Evolutionary conservation across 2,888 invertebrate genomes (phyloP), one percentile per base, ranked within the genome.

Genomic region (Allophyes oxyacanthae): DNA sequence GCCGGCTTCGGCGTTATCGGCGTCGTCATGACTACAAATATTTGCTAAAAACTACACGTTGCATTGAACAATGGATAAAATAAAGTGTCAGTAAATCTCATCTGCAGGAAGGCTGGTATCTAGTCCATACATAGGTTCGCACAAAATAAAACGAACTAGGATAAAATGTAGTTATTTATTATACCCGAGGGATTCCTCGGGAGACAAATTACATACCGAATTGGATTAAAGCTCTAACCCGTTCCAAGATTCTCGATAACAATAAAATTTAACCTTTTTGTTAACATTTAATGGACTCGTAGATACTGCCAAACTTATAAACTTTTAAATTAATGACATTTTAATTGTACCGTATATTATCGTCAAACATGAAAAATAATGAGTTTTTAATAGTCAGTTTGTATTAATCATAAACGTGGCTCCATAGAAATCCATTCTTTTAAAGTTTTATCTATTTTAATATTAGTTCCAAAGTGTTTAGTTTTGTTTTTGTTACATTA

Each of bases 131-230:
- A 57, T 28, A 6, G 28, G 28, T 8, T 42, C 40, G 28, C 33
- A 15, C 25, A 20, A 14, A 42, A 54, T 52, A 51, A 56, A 67
- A 45, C 38, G 28, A 9, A 54, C 40, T 36, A 9, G 15, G 10
- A 57, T 54, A 37, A 54, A 56, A 69, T 59, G 28, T 54, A 59
- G 43, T 55, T 50, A 53, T 61, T 67, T 52, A 58, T 51, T 46
- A 46, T 28, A 52, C 50, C 43, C 34, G 14, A 28, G 43, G 25
- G 42, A 62, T 49, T 54, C 48, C 49, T 40, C 41, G 33, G 36
- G 38, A 50, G 48, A 46, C 46, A 67, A 77, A 75, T 71, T 58
- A 73, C 32, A 59, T 57, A 41, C 26, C 38, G 67, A 75, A 77
- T 73, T 69, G 63, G 68, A 68, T 77, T 64, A 41, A 56, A 56